Base-by-base conservation (phyloP, 1,140 invertebrate species). In the Drosophila kepulauana region DNA sequence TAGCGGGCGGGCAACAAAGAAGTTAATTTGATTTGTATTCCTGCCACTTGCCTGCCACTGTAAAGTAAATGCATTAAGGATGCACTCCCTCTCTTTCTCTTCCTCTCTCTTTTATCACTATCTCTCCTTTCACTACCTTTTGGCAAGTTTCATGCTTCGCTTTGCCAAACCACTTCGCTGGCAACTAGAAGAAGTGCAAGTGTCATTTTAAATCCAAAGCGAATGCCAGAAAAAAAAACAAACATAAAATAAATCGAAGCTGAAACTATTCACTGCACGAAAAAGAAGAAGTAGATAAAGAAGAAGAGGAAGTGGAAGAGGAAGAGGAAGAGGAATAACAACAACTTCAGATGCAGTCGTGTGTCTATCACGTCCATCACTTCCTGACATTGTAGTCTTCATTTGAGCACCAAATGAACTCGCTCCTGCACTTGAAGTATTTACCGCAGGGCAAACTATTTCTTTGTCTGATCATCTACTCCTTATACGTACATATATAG, bases 11-110 rank as follows among this genome's bases (percentile, higher is more conserved):
- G 65, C 43, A 35, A 62, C 58, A 52, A 64, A 69, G 67, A 67
- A 81, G 76, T 77, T 87, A 87, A 87, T 87, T 87, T 79, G 79
- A 87, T 87, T 87, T 87, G 79, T 88, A 87, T 82, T 87, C 79
- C 76, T 65, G 84, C 65, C 82, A 86, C 78, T 85, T 80, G 78
- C 70, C 70, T 49, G 75, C 46, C 48, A 64, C 33, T 20, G 66
- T 49, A 73, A 25, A 58, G 5, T 0, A 57, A 57, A 57, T 57
- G 54, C 54, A 57, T 57, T 57, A 54, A 56, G 33, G 15, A 1
- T 10, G 6, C 8, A 5, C 25, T 41, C 10, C 61, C 2, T 33
- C 30, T 33, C 30, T 33, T 10, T 38, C 7, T 10, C 5, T 16
- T 30, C 41, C 41, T 3, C 20, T 8, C 7, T 8, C 58, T 30